A percentile compares a stretch with the other conserved stretches of the same genome.
phyloP scores from a whole-genome alignment of 2,797 vertebrate genomes.

The Macroramphosus scolopax region DNA sequence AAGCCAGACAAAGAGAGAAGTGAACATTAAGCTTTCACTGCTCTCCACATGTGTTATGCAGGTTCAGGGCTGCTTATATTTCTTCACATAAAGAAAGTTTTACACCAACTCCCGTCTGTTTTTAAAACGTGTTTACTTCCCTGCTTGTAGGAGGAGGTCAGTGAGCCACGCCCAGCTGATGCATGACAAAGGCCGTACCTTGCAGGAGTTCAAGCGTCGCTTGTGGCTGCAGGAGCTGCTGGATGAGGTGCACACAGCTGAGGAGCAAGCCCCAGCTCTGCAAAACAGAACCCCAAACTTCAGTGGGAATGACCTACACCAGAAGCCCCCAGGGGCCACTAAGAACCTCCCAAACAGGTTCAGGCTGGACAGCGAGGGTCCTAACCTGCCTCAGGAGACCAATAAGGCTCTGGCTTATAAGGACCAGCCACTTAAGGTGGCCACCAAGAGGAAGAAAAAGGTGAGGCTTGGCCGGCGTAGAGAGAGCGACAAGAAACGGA shows the following conservation, averaged over 20 bases:
- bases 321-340: conserved; percentile 85
- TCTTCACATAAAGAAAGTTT: background rate
- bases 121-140: conserved; percentile 50
- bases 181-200: conserved; percentile 91
- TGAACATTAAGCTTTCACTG: background rate
- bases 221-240: conserved; percentile 90
- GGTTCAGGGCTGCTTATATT: background rate
- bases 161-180: conserved; percentile 88
- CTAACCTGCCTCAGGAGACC: conserved; percentile 90
- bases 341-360: conserved; percentile 85
- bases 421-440: conserved; percentile 84
- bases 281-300: conserved; percentile 66
- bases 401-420: conserved; percentile 89
- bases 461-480: conserved; percentile 85
- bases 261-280: conserved; percentile 75
- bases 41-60: background rate
- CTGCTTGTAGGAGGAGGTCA: conserved; percentile 74
- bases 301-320: conserved; percentile 67
- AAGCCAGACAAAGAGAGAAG: background rate
- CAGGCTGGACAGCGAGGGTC: conserved; percentile 77
- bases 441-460: conserved; percentile 91
- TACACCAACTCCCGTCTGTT: background rate
- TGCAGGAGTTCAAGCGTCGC: conserved; percentile 88
- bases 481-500: conserved; percentile 88
- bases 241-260: conserved; percentile 90